Percentiles rank a stretch among this genome's conserved stretches.
Conservation (phyloP, 2,888 invertebrate genomes). For the Uropetala carovei region DNA sequence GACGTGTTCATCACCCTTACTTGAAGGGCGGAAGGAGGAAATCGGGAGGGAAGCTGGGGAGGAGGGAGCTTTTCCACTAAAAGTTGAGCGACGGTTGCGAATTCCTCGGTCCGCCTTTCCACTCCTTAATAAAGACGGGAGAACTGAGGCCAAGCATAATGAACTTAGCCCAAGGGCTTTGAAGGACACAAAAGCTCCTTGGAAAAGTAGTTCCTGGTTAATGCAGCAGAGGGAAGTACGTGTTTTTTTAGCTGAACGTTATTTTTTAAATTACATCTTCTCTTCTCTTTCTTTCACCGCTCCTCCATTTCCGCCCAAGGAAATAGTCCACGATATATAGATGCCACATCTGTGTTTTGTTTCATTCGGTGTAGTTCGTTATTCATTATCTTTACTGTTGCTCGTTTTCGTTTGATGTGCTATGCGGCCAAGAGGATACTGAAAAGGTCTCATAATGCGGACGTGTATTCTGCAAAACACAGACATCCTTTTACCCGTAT, state of each 20-base stretch:
- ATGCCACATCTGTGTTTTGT: constrained; percentile 35
- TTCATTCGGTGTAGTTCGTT: not conserved
- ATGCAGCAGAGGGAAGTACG: constrained; percentile 61
- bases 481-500: not conserved
- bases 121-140: constrained; percentile 17
- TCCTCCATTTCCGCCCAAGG: constrained; percentile 24
- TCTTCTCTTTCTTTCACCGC: not conserved
- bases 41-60: not conserved
- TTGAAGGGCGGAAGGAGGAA: not conserved
- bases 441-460: not conserved
- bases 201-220: constrained; percentile 59
- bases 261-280: not conserved
- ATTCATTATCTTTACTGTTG: constrained; percentile 51
- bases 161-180: constrained; percentile 63
- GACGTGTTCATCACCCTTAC: not conserved
- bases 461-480: not conserved
- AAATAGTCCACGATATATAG: constrained; percentile 30
- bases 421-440: not conserved
- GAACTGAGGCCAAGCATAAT: constrained; percentile 61
- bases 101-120: constrained; percentile 33
- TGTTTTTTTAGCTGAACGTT: constrained; percentile 8
- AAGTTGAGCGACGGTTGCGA: constrained; percentile 57
- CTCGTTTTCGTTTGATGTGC: not conserved
- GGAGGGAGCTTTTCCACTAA: constrained; percentile 41
- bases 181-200: constrained; percentile 41